Percentiles rank a stretch among this genome's conserved stretches.
Conservation (phyloP, 2,797 vertebrate species). For the Hyperoplus immaculatus region DNA sequence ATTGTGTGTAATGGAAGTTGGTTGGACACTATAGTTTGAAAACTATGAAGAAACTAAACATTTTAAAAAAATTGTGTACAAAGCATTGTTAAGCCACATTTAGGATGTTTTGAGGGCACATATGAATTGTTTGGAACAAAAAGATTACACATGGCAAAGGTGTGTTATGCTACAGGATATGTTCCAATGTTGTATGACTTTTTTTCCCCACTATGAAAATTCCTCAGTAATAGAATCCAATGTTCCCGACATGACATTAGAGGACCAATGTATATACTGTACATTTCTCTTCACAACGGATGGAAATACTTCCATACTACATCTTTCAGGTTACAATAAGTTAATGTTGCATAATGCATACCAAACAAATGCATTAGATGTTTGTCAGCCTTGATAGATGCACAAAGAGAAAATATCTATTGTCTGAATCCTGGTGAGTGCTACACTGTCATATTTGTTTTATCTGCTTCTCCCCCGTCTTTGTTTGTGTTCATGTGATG, state of each 20-base stretch:
- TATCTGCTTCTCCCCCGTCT: slow-evolving; percentile 10
- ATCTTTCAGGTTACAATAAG: neutral
- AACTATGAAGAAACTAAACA: neutral
- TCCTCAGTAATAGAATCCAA: neutral
- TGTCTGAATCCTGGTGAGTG: neutral
- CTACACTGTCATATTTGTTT: neutral
- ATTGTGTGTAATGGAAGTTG: neutral
- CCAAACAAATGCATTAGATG: neutral
- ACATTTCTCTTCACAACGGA: neutral
- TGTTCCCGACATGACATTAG: neutral
- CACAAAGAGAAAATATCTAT: neutral
- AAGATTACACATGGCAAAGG: neutral
- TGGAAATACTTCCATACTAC: neutral
- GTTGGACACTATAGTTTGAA: neutral
- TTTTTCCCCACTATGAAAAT: neutral
- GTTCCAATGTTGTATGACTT: neutral
- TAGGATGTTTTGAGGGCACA: neutral
- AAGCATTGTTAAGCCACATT: neutral
- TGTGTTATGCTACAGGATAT: neutral
- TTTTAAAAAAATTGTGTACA: neutral
- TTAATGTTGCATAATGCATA: neutral
- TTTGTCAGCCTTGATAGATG: neutral
- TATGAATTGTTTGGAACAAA: neutral
- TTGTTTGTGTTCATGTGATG: slow-evolving; percentile 1
- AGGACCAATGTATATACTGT: too few species aligned